phyloP scores from a whole-genome alignment of 1,140 invertebrate genomes.

The Zaprionus taronus region DNA sequence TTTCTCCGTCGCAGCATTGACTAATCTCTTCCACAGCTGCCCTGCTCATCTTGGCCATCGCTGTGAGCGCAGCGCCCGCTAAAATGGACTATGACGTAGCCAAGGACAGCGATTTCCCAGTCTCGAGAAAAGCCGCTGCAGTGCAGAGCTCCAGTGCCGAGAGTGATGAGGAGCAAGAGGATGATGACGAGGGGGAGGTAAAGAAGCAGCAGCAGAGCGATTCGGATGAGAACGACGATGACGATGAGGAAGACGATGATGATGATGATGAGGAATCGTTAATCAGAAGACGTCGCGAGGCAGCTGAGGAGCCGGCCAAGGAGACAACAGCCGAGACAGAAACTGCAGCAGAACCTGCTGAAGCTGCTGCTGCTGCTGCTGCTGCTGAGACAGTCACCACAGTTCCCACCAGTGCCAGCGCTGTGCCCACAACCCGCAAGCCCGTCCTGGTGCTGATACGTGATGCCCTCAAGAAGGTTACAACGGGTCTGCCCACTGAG shows the following conservation, averaged over 20 bases:
- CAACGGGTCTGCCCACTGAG: conserved; percentile 74
- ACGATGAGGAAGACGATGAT: conserved; percentile 52
- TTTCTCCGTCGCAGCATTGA: conserved; percentile 1
- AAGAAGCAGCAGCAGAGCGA: conserved; percentile 42
- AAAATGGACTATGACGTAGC: conserved; percentile 24
- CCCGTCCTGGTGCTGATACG: conserved; percentile 77
- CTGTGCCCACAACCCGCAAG: conserved; percentile 56
- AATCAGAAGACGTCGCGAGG: conserved; percentile 57
- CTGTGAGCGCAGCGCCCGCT: conserved; percentile 48
- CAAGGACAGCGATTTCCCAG: conserved; percentile 30
- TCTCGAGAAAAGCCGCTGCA: conserved; percentile 26
- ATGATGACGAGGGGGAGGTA: conserved; percentile 30
- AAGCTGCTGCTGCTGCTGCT: background rate
- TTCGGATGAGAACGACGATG: conserved; percentile 48
- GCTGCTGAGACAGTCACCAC: conserved; percentile 40
- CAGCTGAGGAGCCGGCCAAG: conserved; percentile 22
- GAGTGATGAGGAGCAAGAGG: conserved; percentile 53
- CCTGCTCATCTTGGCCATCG: conserved; percentile 52
- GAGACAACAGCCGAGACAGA: conserved; percentile 25
- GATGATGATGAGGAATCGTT: conserved; percentile 53
- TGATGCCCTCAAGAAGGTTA: conserved; percentile 79
- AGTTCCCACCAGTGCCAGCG: conserved; percentile 21
- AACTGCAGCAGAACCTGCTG: background rate
- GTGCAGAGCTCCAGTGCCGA: conserved; percentile 49
- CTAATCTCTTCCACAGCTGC: conserved; percentile 34